Conservation (phyloP, 2,113 vertebrate genomes). For the Silurus asotus region DNA sequence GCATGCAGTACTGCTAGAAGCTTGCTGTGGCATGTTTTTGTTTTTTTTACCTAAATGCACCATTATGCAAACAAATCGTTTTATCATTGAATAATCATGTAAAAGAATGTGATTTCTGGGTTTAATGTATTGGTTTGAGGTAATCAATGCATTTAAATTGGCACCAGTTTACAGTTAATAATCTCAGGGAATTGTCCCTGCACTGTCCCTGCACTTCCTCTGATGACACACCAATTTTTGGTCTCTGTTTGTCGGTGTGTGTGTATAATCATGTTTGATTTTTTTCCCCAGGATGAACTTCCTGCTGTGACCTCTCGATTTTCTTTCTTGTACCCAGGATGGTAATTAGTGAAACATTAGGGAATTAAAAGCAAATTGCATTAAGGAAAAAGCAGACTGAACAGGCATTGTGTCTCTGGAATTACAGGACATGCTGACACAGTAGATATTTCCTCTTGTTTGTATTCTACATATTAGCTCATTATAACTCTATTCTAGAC, state of each 20-base stretch:
- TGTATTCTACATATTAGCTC: background rate
- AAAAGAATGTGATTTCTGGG: background rate
- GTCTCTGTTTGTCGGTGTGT: background rate
- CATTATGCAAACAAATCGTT: background rate
- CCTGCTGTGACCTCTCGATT: too few relatives aligned
- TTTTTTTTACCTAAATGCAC: background rate
- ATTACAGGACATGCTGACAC: background rate
- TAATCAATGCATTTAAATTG: background rate
- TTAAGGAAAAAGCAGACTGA: background rate
- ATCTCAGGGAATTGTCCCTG: background rate
- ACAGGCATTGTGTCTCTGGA: background rate
- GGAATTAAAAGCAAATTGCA: background rate
- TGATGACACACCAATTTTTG: background rate
- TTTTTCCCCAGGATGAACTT: background rate
- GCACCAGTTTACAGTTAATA: background rate
- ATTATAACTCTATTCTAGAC: background rate
- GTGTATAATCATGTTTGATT: background rate
- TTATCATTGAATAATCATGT: background rate
- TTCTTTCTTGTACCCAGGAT: background rate
- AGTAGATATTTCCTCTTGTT: too few relatives aligned
- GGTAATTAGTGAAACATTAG: background rate
- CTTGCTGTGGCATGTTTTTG: background rate
- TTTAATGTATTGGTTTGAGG: background rate
- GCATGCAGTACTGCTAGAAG: background rate
- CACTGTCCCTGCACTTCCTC: background rate